Percentiles rank a stretch among this genome's conserved stretches.
Evolutionary conservation across 2,113 vertebrate genomes (phyloP).

Genomic region (Sorex araneus): DNA sequence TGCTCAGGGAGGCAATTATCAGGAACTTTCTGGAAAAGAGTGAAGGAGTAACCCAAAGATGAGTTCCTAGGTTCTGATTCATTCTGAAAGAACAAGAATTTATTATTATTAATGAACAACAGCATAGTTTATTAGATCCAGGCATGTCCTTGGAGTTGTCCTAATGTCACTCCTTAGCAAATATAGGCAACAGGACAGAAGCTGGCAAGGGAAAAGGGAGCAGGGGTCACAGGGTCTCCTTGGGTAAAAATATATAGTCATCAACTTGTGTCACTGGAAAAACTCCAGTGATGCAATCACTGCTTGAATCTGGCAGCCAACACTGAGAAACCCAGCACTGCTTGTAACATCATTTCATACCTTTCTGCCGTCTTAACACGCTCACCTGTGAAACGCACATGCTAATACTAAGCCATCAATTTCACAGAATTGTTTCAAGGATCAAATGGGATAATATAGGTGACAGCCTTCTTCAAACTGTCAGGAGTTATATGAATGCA

Average conservation of each 20-base stretch:
- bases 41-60: not conserved
- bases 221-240: not conserved
- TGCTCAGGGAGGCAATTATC: not conserved
- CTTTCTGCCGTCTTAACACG: not conserved
- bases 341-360: slow-evolving; percentile 3
- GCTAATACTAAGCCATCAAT: slow-evolving; percentile 4
- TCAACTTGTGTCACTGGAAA: not conserved
- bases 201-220: not conserved
- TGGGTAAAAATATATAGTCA: not conserved
- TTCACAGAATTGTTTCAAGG: slow-evolving; percentile 12
- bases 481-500: not conserved
- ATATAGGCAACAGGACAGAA: not conserved
- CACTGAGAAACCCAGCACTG: not conserved
- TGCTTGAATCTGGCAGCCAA: not conserved
- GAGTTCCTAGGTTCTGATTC: not conserved
- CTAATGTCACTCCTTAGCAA: not conserved
- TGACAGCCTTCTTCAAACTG: not conserved
- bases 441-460: slow-evolving; percentile 37
- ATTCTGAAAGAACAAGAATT: not conserved
- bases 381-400: slow-evolving; percentile 36
- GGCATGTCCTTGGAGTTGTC: not conserved
- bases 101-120: not conserved
- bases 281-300: not conserved
- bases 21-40: not conserved
- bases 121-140: not conserved